Conservation (phyloP, 1,140 invertebrate genomes). For the Diachasma alloeum region DNA sequence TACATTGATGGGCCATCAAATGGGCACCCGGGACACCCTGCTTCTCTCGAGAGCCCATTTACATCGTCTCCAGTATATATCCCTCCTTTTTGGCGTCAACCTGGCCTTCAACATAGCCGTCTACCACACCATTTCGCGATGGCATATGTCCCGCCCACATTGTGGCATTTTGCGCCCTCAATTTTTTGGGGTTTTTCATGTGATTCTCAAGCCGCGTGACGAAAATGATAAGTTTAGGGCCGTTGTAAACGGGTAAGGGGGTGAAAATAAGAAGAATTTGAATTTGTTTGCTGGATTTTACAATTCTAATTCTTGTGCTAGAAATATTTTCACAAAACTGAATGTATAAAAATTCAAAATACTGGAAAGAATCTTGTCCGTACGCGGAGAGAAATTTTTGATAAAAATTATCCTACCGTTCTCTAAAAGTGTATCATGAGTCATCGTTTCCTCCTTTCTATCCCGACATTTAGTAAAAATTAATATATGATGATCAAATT, state of each 20-base stretch:
- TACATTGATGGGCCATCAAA: constrained; percentile 58
- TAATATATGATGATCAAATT: too few species aligned
- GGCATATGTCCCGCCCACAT: constrained; percentile 39
- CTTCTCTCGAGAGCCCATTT: constrained; percentile 47
- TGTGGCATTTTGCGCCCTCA: constrained; percentile 33
- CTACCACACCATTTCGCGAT: constrained; percentile 5
- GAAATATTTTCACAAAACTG: too few species aligned
- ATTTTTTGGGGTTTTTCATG: constrained; percentile 4
- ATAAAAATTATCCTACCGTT: too few species aligned
- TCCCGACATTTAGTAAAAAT: too few species aligned
- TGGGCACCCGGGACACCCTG: constrained; percentile 47
- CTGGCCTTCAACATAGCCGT: constrained; percentile 1
- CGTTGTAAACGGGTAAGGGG: not conserved
- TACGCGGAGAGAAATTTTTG: too few species aligned
- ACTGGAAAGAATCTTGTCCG: too few species aligned
- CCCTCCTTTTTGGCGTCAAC: constrained; percentile 4
- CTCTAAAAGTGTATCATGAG: too few species aligned
- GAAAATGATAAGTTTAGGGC: constrained; percentile 25
- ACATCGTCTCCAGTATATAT: constrained; percentile 33
- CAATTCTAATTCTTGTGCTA: too few species aligned
- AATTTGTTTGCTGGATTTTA: not conserved
- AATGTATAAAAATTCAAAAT: too few species aligned
- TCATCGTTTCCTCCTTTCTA: too few species aligned
- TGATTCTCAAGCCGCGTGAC: constrained; percentile 21
- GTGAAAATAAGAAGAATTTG: not conserved